Percentiles rank a stretch among this genome's conserved stretches.
Evolutionary conservation across 2,113 vertebrate genomes (phyloP).

Genomic region (Tachycineta bicolor): DNA sequence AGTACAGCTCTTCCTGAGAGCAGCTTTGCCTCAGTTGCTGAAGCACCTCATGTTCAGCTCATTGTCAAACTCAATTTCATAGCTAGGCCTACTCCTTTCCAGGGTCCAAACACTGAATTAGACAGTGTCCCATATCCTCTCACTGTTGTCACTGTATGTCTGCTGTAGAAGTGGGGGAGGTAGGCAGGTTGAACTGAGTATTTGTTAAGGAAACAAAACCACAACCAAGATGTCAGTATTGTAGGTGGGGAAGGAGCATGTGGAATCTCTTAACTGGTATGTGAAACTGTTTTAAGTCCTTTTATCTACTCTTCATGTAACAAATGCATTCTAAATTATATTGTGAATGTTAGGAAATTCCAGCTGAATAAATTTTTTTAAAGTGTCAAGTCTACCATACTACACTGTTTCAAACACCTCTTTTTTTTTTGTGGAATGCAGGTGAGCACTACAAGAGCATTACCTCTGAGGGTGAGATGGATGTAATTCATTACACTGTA

Average conservation of each 20-base stretch:
- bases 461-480: conserved; percentile 49
- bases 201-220: neutral
- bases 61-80: conserved; percentile 16
- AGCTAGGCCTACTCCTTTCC: conserved; percentile 57
- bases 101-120: conserved; percentile 69
- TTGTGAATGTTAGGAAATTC: conserved; percentile 77
- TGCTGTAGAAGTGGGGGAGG: conserved; percentile 17
- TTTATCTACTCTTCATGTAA: conserved; percentile 77
- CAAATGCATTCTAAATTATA: conserved; percentile 74
- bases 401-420: conserved; percentile 54
- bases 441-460: conserved; percentile 63
- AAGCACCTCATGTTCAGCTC: conserved; percentile 62
- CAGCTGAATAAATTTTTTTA: conserved; percentile 71
- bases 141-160: conserved; percentile 64
- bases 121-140: conserved; percentile 58
- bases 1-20: conserved; percentile 67
- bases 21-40: conserved; percentile 64
- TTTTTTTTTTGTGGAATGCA: conserved; percentile 50
- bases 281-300: conserved; percentile 72
- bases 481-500: conserved; percentile 69
- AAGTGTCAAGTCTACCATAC: conserved; percentile 63
- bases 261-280: conserved; percentile 67
- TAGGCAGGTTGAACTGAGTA: conserved; percentile 43
- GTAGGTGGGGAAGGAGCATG: conserved; percentile 67
- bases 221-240: conserved; percentile 69